Evolutionary conservation across 2,797 vertebrate genomes (phyloP).

Genomic region (Coranthus polyacanthus): DNA sequence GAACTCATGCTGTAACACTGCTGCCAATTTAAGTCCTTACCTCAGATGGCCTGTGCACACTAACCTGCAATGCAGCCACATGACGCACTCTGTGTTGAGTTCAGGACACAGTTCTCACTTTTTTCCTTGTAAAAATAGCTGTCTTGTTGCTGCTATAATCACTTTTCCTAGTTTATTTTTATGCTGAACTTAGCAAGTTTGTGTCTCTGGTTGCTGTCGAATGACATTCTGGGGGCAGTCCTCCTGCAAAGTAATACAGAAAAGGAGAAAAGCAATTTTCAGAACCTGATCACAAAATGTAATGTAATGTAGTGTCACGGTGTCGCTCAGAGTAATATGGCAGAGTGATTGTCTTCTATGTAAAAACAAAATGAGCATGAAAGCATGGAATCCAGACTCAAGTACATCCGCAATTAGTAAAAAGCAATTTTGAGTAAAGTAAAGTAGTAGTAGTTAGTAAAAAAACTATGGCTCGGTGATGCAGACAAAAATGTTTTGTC

Average conservation of each 20-base stretch:
- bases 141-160: neutral
- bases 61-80: neutral
- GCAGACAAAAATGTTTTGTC: too few species aligned
- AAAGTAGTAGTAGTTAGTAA: too few species aligned
- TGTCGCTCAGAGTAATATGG: too few species aligned
- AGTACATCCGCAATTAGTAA: too few species aligned
- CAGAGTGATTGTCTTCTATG: neutral
- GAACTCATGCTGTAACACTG: slow-evolving; percentile 7
- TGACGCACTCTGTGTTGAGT: neutral
- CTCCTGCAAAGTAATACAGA: neutral
- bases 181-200: slow-evolving; percentile 1
- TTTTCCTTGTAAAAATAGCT: neutral
- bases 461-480: too few species aligned
- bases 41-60: neutral
- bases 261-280: neutral
- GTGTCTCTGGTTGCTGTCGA: neutral
- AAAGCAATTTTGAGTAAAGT: too few species aligned
- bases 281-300: neutral
- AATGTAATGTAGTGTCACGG: neutral
- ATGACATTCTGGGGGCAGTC: neutral
- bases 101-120: neutral
- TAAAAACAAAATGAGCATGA: too few species aligned
- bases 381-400: too few species aligned
- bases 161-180: neutral
- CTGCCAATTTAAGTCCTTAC: neutral